Base-by-base conservation (phyloP, 2,113 vertebrate species). In the Cyprinodon brontotheroides region DNA sequence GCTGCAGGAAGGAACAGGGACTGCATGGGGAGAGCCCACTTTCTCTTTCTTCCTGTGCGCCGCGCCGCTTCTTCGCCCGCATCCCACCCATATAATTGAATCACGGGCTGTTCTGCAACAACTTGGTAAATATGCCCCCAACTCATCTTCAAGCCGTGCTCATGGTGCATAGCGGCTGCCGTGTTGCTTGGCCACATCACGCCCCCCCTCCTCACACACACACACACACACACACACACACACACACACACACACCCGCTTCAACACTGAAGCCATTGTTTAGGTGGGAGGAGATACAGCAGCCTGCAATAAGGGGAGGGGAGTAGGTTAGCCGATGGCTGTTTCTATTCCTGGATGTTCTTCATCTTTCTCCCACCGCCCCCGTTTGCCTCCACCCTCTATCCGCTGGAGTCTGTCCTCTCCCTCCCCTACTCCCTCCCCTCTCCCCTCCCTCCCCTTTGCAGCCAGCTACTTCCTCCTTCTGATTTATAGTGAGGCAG, bases 401-500 rank as follows among this genome's bases (percentile, higher is more conserved):
- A 57, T 57, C n/a, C 17, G 50, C 50, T 57, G 20, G 20, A 57
- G 65, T 86, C 89, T n/a, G n/a, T n/a, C n/a, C n/a, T n/a, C 86
- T 83, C 74, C 75, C n/a, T n/a, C 38, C 80, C 50, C 74, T 85
- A n/a, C 79, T n/a, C n/a, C n/a, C n/a, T n/a, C 29, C 75, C 89
- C 86, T 83, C 38, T 65, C 29, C 29, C 75, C 89, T 84, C 84
- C 74, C 72, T 36, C 69, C 29, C 68, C 66, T 85, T 78, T 92
- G 74, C 89, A 90, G 87, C 91, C 81, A 92, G 91, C 88, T 90
- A 88, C 90, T 89, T 85, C 87, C n/a, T n/a, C n/a, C n/a, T 84
- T 89, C 94, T 99, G 97, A 98, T 99, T 98, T 98, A 98, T 98
- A 94, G 95, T 95, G 96, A 97, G 80, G 75, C 95, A 93, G 94